Evolutionary conservation across 2,888 invertebrate genomes (phyloP).

Genomic region (Matsumyia berberina): DNA sequence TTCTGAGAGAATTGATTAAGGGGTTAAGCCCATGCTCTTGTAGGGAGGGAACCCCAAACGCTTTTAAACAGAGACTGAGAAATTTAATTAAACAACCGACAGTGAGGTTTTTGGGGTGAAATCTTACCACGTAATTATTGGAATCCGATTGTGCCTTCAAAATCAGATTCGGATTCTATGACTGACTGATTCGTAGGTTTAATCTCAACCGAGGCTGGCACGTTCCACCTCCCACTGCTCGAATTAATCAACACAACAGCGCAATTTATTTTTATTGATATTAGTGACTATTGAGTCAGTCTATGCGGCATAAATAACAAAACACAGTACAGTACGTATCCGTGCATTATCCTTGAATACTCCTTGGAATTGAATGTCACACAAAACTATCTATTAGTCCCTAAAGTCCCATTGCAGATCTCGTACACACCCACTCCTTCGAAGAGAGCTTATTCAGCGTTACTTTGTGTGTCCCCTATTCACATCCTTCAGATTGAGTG

Average conservation of each 20-base stretch:
- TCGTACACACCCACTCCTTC: slow-evolving; percentile 16
- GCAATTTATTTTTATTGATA: slow-evolving; percentile 44
- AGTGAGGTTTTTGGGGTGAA: background rate
- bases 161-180: too few relatives aligned
- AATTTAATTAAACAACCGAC: slow-evolving; percentile 36
- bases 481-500: slow-evolving; percentile 8
- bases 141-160: background rate
- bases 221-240: slow-evolving; percentile 4
- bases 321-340: slow-evolving; percentile 10
- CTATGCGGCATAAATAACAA: slow-evolving; percentile 14
- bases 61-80: slow-evolving; percentile 29
- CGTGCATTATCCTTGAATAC: slow-evolving; percentile 26
- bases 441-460: slow-evolving; percentile 35
- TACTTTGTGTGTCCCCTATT: slow-evolving; percentile 7
- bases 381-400: slow-evolving; percentile 58
- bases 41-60: background rate
- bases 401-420: slow-evolving; percentile 50
- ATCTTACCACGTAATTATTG: background rate
- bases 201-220: background rate
- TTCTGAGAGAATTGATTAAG: background rate
- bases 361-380: slow-evolving; percentile 42
- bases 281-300: slow-evolving; percentile 5
- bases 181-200: too few relatives aligned
- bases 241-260: slow-evolving; percentile 39
- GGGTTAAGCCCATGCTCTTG: background rate